Base-by-base conservation (phyloP, 1,140 invertebrate genomes). In the Cataglyphis hispanica region DNA sequence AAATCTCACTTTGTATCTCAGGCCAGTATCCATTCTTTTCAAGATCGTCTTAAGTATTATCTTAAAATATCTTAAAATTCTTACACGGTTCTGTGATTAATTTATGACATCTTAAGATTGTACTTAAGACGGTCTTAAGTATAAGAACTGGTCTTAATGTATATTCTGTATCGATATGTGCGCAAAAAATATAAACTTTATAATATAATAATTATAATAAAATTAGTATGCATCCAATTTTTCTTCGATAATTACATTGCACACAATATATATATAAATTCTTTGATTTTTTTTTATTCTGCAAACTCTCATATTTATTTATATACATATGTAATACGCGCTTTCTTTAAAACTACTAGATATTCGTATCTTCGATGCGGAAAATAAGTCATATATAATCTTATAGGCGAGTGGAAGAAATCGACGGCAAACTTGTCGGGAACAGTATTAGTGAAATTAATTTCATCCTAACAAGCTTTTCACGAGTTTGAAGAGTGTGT, bases 401-500 rank as follows among this genome's bases (percentile, higher is more conserved):
- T 43, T 4, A 34, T 1, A 37, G 25, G 3, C 8, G 22, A 67
- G 13, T 31, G 8, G 22, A 34, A 70, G 46, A 40, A 81, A 5
- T 56, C 13, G 31, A 11, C 27, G 60, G 50, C 37, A 61, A 69
- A 50, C 46, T 50, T 50, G 5, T 72, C 53, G 67, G 25, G 37
- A 83, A 74, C 1, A 56, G 53, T 60, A 72, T 60, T 25, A 69
- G 27, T 83, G 72, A 83, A 83, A 83, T 83, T 74, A 83, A 83
- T 43, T 83, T 83, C 1, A 43, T 8, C 25, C 67, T 83, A 83
- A 83, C 67, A 56, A 83, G 78, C 78, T 56, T 83, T 83, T 74
- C 78, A 83, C 53, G 53, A 83, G 53, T 74, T 83, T 61, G 53
- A 61, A 37, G 13, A 83, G 78, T 22, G 19, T 72, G 37, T 58